Evolutionary conservation across 2,113 vertebrate genomes (phyloP).

Genomic region (Polypterus senegalus): DNA sequence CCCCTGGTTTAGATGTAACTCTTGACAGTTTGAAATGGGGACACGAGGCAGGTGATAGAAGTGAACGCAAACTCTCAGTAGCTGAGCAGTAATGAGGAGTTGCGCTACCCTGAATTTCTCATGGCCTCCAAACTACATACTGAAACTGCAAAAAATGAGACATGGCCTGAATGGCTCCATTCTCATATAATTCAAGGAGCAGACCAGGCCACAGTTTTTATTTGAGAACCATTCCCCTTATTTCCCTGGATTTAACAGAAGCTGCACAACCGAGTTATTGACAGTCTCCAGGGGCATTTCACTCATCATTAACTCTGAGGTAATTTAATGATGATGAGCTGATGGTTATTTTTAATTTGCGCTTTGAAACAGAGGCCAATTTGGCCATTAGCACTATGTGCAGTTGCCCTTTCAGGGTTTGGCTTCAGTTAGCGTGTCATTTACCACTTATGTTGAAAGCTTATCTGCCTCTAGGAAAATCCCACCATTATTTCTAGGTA

Average conservation of each 20-base stretch:
- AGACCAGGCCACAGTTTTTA: no score
- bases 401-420: not conserved
- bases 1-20: no score
- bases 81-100: no score
- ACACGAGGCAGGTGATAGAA: no score
- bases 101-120: no score
- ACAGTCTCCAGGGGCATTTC: not conserved
- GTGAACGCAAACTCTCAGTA: no score
- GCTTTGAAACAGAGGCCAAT: conserved; percentile 1
- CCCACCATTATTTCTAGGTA: no score
- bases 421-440: not conserved
- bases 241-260: conserved; percentile 1
- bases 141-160: no score
- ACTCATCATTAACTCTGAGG: not conserved
- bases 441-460: not conserved
- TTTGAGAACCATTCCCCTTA: not conserved
- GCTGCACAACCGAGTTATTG: not conserved
- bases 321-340: not conserved
- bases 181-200: no score
- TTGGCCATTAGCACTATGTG: not conserved
- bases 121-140: no score
- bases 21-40: no score
- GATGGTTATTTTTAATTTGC: conserved; percentile 4
- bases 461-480: not conserved
- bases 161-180: no score